Conservation (phyloP, 2,113 vertebrate species). For the Bucco capensis region DNA sequence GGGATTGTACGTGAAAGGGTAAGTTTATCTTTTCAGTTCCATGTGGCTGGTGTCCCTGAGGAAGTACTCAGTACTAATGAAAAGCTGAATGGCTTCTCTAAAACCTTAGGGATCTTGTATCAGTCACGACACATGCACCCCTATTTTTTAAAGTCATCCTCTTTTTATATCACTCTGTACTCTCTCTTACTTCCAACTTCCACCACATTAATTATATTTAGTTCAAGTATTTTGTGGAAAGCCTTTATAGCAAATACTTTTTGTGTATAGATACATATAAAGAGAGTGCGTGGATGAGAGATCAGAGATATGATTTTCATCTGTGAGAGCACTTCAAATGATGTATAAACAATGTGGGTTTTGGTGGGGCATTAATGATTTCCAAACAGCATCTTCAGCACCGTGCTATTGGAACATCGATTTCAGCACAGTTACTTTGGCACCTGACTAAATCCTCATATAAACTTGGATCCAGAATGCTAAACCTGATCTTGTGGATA, state of each 20-base stretch:
- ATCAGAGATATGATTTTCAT: background rate
- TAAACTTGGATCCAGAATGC: background rate
- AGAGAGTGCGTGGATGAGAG: background rate
- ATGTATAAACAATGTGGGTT: background rate
- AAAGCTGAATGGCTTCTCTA: conserved; percentile 25
- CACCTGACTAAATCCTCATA: background rate
- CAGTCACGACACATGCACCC: background rate
- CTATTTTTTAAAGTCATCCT: background rate
- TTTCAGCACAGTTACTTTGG: background rate
- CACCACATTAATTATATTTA: conserved; percentile 5
- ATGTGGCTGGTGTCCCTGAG: background rate
- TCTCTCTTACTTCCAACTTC: background rate
- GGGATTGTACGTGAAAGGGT: background rate
- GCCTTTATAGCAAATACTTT: background rate
- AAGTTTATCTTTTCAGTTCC: conserved; percentile 31
- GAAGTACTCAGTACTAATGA: conserved; percentile 3
- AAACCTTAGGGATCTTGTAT: conserved; percentile 10
- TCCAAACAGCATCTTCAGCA: background rate
- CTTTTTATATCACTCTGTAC: background rate
- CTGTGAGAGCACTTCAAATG: background rate
- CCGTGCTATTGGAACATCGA: background rate
- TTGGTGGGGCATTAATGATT: background rate
- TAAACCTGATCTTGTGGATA: background rate
- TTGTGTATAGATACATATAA: background rate
- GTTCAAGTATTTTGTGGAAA: background rate